Conservation (phyloP, 92 coral and sea anemone species). For the Metridium senile region DNA sequence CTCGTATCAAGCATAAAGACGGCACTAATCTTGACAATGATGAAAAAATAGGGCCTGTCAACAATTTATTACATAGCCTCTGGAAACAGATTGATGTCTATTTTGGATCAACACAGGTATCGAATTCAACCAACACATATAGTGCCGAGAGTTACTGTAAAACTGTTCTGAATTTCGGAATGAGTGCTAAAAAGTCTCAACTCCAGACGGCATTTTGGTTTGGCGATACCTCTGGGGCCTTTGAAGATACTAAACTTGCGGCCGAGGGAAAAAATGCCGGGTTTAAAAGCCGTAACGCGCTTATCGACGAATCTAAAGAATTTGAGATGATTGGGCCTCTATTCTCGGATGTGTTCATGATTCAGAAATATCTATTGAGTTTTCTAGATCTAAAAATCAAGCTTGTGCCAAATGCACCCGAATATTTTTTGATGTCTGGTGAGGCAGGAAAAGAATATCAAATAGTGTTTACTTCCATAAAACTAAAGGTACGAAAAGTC, state of each 20-base stretch:
- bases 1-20: conserved; percentile 24
- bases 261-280: conserved; percentile 41
- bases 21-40: conserved; percentile 20
- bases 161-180: conserved; percentile 46
- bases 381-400: conserved; percentile 42
- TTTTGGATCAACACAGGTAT: conserved; percentile 32
- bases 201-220: conserved; percentile 33
- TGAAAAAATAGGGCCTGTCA: conserved; percentile 40
- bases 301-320: conserved; percentile 13
- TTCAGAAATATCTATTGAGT: conserved; percentile 17
- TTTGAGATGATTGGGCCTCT: conserved; percentile 41
- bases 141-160: conserved; percentile 27
- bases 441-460: conserved; percentile 42
- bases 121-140: conserved; percentile 37
- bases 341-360: conserved; percentile 26
- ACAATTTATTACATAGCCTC: conserved; percentile 35
- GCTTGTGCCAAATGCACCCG: conserved; percentile 40
- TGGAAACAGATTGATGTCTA: conserved; percentile 34
- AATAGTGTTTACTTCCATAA: conserved; percentile 39
- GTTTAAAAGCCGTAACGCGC: conserved; percentile 33
- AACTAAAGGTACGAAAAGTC: conserved; percentile 48
- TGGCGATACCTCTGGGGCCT: conserved; percentile 45
- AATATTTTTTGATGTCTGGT: conserved; percentile 48
- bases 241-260: conserved; percentile 25
- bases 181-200: conserved; percentile 34